These are phyloP conservation scores for Mormyrops boulengeri DNA, from an alignment of 2,797 vertebrate genomes.

Conservation along the genomic window DNA sequence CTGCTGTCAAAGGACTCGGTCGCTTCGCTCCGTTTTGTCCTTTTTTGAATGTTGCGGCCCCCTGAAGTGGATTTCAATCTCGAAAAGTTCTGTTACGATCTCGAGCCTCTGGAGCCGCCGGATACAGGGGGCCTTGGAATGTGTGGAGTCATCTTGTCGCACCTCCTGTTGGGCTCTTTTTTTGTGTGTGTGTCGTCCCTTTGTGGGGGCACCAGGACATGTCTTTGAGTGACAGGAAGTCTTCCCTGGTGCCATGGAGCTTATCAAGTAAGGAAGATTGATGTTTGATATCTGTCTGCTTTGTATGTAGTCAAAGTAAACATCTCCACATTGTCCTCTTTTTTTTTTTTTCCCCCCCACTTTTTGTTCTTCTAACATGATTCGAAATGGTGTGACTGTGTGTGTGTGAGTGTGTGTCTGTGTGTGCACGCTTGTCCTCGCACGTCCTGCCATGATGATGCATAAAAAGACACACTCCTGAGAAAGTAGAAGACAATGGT, in stretches of 20 bases:
- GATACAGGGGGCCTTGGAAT: neutral
- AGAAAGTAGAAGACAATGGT: neutral
- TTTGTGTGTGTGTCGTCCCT: neutral
- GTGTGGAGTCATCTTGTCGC: neutral
- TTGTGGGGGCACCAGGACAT: conserved; percentile 28
- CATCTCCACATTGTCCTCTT: conserved; percentile 52
- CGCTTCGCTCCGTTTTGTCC: neutral
- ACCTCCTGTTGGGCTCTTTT: neutral
- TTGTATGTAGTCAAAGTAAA: conserved; percentile 55
- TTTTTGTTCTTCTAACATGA: conserved; percentile 50
- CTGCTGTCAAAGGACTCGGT: conserved; percentile 5
- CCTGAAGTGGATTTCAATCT: neutral
- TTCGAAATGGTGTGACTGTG: conserved; percentile 51
- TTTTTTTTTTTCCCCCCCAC: conserved; percentile 46
- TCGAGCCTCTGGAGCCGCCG: no score
- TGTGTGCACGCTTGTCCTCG: neutral
- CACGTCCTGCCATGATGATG: neutral
- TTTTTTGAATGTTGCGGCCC: conserved; percentile 1
- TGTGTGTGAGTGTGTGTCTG: neutral
- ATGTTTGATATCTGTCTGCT: conserved; percentile 45
- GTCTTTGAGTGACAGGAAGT: conserved; percentile 18
- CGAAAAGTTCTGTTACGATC: neutral
- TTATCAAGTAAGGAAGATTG: conserved; percentile 33
- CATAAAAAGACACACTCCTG: neutral
- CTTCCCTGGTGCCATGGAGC: conserved; percentile 28